Conservation (phyloP, 2,888 invertebrate genomes). For the Apeira syringaria region DNA sequence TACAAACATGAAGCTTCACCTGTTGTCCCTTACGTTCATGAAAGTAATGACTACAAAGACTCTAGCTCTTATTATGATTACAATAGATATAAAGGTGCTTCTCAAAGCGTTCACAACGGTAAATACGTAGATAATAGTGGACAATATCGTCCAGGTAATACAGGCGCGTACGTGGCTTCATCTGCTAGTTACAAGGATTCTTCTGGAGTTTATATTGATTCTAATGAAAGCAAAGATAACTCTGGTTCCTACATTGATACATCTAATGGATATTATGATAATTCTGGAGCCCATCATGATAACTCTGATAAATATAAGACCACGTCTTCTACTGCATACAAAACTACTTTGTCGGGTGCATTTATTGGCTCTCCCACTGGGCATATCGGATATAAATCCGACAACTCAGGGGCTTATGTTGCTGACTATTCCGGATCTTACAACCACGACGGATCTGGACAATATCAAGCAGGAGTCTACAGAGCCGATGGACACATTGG, state of each 20-base stretch:
- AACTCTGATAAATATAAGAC: slow-evolving; percentile 8
- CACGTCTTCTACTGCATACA: no score
- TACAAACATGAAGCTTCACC: slow-evolving; percentile 67
- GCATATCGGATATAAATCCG: slow-evolving; percentile 19
- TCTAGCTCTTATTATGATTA: slow-evolving; percentile 51
- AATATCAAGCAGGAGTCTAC: slow-evolving; percentile 59
- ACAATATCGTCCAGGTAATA: slow-evolving; percentile 53
- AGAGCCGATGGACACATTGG: slow-evolving; percentile 58
- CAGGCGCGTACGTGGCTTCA: slow-evolving; percentile 47
- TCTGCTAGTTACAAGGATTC: slow-evolving; percentile 32
- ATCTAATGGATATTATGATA: background rate
- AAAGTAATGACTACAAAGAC: slow-evolving; percentile 55
- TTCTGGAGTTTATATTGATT: slow-evolving; percentile 32
- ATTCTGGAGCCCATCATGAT: slow-evolving; percentile 34
- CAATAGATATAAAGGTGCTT: slow-evolving; percentile 43
- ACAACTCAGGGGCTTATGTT: slow-evolving; percentile 40
- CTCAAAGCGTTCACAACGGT: slow-evolving; percentile 31
- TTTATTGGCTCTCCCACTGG: slow-evolving; percentile 13
- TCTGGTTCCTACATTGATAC: slow-evolving; percentile 21
- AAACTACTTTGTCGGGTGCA: no score
- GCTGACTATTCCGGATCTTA: slow-evolving; percentile 52
- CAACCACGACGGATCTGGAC: slow-evolving; percentile 51
- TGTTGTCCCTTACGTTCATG: slow-evolving; percentile 62
- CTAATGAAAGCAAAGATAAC: slow-evolving; percentile 10
- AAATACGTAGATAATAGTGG: slow-evolving; percentile 42